Percentiles rank a stretch among this genome's conserved stretches.
Evolutionary conservation across 2,888 invertebrate species (phyloP).

Genomic region (Caenorhabditis afra): DNA sequence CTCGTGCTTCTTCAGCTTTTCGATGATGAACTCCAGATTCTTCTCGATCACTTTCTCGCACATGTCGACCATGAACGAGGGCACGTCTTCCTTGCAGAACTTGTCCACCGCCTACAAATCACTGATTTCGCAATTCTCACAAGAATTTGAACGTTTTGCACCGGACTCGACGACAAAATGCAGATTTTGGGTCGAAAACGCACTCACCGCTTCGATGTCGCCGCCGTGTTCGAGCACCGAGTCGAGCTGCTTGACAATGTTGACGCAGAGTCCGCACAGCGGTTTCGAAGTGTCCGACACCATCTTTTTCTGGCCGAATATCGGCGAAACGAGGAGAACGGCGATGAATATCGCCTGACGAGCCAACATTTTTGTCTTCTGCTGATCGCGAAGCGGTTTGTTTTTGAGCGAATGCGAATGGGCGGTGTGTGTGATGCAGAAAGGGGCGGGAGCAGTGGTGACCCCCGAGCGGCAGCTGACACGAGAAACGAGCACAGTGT

Average conservation of each 20-base stretch:
- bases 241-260: conserved; percentile 57
- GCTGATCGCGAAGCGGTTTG: neutral
- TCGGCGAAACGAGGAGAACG: neutral
- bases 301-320: conserved; percentile 10
- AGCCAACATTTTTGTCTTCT: neutral
- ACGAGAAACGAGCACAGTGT: too few species aligned
- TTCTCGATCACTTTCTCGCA: conserved; percentile 62
- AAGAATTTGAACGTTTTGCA: too few species aligned
- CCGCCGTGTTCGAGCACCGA: conserved; percentile 52
- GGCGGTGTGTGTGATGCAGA: too few species aligned
- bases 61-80: conserved; percentile 53
- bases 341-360: neutral
- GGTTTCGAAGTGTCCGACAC: conserved; percentile 37
- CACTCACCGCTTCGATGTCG: conserved; percentile 53
- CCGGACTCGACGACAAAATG: neutral
- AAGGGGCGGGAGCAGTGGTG: too few species aligned
- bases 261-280: conserved; percentile 54
- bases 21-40: conserved; percentile 52
- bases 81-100: conserved; percentile 59
- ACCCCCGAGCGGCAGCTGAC: too few species aligned
- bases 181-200: neutral
- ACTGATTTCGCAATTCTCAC: too few species aligned
- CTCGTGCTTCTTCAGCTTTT: conserved; percentile 59
- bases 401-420: neutral
- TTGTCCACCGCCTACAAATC: conserved; percentile 43